Conservation (phyloP, 1,140 invertebrate genomes). For the Hylaeus anthracinus region DNA sequence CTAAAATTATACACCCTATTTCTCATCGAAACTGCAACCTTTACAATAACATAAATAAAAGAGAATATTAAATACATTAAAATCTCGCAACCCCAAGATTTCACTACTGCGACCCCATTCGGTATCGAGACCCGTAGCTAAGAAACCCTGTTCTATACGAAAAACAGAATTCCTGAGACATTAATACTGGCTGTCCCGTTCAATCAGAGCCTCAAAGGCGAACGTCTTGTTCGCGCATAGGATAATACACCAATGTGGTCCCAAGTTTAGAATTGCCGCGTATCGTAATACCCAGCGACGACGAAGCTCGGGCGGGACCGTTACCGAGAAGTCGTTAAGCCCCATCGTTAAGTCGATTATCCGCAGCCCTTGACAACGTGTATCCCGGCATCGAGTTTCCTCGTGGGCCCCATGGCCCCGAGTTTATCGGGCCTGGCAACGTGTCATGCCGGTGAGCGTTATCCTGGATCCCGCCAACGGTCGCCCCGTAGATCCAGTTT, state of each 20-base stretch:
- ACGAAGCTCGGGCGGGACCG: conserved; percentile 50
- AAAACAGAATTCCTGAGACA: no score
- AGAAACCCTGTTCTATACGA: no score
- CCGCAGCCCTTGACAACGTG: conserved; percentile 63
- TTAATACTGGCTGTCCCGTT: no score
- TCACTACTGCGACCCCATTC: no score
- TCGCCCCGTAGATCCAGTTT: conserved; percentile 41
- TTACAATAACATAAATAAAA: no score
- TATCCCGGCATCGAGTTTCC: conserved; percentile 66
- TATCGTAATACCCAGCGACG: conserved; percentile 58
- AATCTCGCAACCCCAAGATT: no score
- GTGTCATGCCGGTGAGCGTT: conserved; percentile 38
- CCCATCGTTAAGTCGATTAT: conserved; percentile 72
- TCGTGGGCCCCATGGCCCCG: neutral
- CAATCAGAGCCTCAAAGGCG: no score
- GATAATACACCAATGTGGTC: neutral
- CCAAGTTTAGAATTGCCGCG: conserved; percentile 65
- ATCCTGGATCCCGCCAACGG: conserved; percentile 14
- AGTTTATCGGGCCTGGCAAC: conserved; percentile 46
- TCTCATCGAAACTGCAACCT: no score
- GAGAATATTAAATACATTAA: no score
- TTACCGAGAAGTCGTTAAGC: conserved; percentile 71
- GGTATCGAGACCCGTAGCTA: no score
- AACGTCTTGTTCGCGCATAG: no score
- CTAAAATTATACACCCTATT: no score